Evolutionary conservation across 2,888 invertebrate species (phyloP).

Genomic region (Oscheius sp.): DNA sequence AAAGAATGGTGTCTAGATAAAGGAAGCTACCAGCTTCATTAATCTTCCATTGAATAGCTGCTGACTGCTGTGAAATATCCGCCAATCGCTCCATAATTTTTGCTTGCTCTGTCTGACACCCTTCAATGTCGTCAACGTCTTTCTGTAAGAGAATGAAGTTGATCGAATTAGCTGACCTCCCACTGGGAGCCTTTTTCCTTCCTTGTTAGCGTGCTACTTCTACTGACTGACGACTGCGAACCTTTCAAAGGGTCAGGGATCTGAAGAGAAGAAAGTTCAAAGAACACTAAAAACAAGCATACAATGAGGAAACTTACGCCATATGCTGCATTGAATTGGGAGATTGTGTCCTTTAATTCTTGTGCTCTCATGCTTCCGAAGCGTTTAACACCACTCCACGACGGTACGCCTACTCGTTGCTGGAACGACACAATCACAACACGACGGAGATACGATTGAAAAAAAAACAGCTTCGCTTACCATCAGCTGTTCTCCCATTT

Average conservation of each 20-base stretch:
- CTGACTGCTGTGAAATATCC: constrained; percentile 43
- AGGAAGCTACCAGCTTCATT: constrained; percentile 31
- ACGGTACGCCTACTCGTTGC: constrained; percentile 18
- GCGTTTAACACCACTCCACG: constrained; percentile 45
- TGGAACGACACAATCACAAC: constrained; percentile 31
- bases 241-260: constrained; percentile 18
- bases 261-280: neutral
- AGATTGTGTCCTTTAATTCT: constrained; percentile 60
- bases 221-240: constrained; percentile 6
- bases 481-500: constrained; percentile 24
- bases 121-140: constrained; percentile 52
- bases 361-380: constrained; percentile 65
- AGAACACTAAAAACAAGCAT: neutral
- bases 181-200: constrained; percentile 55
- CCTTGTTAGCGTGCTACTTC: constrained; percentile 47
- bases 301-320: constrained; percentile 30
- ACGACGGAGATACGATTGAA: neutral
- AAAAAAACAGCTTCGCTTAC: constrained; percentile 3
- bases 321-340: constrained; percentile 51
- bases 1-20: neutral
- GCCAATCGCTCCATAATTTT: constrained; percentile 39
- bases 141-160: constrained; percentile 33
- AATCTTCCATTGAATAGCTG: constrained; percentile 39
- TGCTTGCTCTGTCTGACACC: constrained; percentile 42
- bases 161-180: constrained; percentile 35